Base-by-base conservation (phyloP, 2,888 invertebrate species). In the Orgyia antiqua region DNA sequence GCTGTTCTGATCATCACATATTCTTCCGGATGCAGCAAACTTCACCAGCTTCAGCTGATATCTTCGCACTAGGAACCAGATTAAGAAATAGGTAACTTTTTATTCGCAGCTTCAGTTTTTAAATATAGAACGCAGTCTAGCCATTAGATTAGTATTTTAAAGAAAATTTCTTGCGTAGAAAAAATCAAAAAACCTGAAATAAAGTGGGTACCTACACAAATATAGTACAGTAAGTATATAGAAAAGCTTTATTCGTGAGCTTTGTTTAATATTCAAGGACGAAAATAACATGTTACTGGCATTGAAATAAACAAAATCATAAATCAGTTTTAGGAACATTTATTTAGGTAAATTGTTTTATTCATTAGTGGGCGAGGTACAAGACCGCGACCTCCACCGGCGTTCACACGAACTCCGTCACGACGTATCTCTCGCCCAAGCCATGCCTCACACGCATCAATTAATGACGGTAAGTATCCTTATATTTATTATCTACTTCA, bases 1-100 rank as follows among this genome's bases (percentile, higher is more conserved):
- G 98, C 79, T 97, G 97, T 75, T 92, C 96, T 31, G 98, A 98
- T 72, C 98, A 98, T 72, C 97, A 97, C 83, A 94, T 96, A 19
- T 96, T 96, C 87, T 96, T 96, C 87, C 89, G 95, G 38, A 87
- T 96, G 57, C 94, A 95, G 68, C 94, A 94, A 70, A 91, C 92
- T 18, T 90, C 93, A 10, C 92, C 94, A 4, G 90, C 91, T 20
- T 88, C 91, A 17, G 90, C 92, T 29, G 93, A 93, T 61, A 90
- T 94, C 54, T 93, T 94, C 77, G 90, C 93, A 25, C 79, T 94
- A 45, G 93, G 94, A 51, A 92, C 94, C 44, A 89, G 94, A 70
- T 90, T 94, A 64, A 89, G 94, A 69, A 93, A 92, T 83, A 93
- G 93, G 92, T 15, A 15, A 4, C n/a, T n/a, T n/a, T n/a, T n/a